These are phyloP conservation scores for Harmothoe impar DNA, from an alignment of 2,888 invertebrate genomes.

Conservation along the genomic window DNA sequence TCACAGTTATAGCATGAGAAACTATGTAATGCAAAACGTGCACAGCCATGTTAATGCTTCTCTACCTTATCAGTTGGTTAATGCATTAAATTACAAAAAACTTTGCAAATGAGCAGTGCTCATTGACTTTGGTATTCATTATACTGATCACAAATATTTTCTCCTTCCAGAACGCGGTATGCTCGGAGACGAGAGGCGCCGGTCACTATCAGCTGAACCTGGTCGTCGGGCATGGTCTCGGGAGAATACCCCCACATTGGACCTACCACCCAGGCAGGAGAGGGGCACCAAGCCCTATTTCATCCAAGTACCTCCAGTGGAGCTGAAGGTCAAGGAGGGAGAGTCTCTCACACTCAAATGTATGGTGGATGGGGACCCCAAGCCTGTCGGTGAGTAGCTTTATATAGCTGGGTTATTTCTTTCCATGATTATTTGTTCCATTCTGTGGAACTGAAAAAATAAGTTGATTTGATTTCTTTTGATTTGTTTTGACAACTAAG, in stretches of 20 bases:
- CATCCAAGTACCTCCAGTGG: conserved; percentile 77
- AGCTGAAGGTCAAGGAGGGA: conserved; percentile 78
- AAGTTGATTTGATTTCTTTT: neutral
- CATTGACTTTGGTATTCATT: too few relatives aligned
- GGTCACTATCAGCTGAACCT: conserved; percentile 36
- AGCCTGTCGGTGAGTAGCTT: conserved; percentile 76
- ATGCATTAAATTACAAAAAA: too few relatives aligned
- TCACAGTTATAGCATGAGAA: too few relatives aligned
- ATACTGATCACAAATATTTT: too few relatives aligned
- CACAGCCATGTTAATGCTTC: too few relatives aligned
- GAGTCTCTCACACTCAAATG: conserved; percentile 79
- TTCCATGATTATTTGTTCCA: neutral
- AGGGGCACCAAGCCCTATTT: conserved; percentile 72
- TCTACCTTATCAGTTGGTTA: too few relatives aligned
- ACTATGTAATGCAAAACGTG: too few relatives aligned
- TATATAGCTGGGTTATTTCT: neutral
- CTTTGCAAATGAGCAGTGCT: too few relatives aligned
- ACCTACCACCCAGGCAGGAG: neutral
- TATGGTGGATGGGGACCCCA: conserved; percentile 79
- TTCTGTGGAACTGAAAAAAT: too few relatives aligned
- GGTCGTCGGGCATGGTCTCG: conserved; percentile 55
- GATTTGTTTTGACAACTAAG: too few relatives aligned
- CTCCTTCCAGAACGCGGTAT: conserved; percentile 63
- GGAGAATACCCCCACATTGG: conserved; percentile 63
- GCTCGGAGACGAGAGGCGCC: conserved; percentile 48